A percentile compares a stretch with the other conserved stretches of the same genome.
Conservation (phyloP, 2,113 vertebrate genomes). For the Esox niger region DNA sequence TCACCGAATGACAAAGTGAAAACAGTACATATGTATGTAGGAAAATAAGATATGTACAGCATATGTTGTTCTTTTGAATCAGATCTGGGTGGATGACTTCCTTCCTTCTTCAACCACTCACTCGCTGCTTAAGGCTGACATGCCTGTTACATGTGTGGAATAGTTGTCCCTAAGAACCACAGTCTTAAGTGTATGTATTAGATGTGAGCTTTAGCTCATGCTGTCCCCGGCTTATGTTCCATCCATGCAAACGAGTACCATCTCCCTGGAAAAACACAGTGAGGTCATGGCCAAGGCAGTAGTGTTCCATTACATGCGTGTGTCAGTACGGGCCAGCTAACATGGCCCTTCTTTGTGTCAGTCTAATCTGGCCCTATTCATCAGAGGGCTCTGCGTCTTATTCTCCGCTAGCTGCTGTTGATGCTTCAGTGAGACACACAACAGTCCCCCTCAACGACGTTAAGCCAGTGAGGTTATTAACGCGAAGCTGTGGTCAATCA, state of each 20-base stretch:
- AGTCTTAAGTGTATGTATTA: not conserved
- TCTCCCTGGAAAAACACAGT: constrained; percentile 57
- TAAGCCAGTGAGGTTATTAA: not conserved
- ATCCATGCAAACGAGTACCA: not conserved
- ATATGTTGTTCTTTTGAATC: too few relatives aligned
- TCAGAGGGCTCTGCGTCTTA: not conserved
- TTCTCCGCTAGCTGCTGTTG: constrained; percentile 5
- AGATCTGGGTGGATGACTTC: too few relatives aligned
- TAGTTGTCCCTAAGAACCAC: too few relatives aligned
- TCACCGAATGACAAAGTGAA: not conserved
- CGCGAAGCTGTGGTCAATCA: not conserved
- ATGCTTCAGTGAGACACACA: constrained; percentile 6
- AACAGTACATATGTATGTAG: too few relatives aligned
- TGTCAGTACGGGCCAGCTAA: constrained; percentile 39
- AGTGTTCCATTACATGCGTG: constrained; percentile 63
- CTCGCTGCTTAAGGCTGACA: too few relatives aligned
- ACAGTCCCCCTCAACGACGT: not conserved
- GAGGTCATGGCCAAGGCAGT: constrained; percentile 66
- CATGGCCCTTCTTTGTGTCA: constrained; percentile 39
- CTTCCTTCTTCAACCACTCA: too few relatives aligned
- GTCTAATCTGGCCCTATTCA: constrained; percentile 24
- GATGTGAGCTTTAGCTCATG: not conserved
- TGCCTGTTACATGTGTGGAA: too few relatives aligned
- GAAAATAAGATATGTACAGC: too few relatives aligned
- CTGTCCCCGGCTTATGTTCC: constrained; percentile 6